Base-by-base conservation (phyloP, 2,113 vertebrate genomes). In the Pluvianellus socialis region DNA sequence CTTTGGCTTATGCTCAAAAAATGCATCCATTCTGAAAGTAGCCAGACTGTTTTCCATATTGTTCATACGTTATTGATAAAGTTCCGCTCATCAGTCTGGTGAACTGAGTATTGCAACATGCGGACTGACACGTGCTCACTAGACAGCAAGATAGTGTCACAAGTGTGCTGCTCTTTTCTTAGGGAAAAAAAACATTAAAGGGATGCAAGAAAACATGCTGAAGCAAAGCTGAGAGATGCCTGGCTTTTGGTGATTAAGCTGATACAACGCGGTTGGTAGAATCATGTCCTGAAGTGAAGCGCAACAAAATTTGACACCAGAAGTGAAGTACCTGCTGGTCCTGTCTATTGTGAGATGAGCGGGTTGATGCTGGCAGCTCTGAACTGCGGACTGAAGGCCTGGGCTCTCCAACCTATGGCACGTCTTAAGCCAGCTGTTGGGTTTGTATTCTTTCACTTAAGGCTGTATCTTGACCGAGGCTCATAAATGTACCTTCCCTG, bases 1-100 rank as follows among this genome's bases (percentile, higher is more conserved):
- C 92, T 94, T 95, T 94, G 92, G 91, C 92, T 9, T 89, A 58
- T 33, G 66, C 84, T 90, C 55, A 91, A 65, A 81, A 81, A 35
- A 52, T 7, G 44, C 62, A 81, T 74, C 79, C 19, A 55, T 63
- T 79, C 28, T 67, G 38, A 61, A 90, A 70, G 77, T 2, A 91
- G 53, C 83, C 89, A 91, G 70, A 33, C 73, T 81, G 9, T 33
- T 74, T 80, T 53, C 67, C 61, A 26, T 40, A 86, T 58, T 56
- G 19, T 35, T 72, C 70, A 12, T 7, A 7, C 42, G 55, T 53
- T 7, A 23, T 8, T 7, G 15, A 7, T 44, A 35, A 52, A 2
- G 1, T 14, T 22, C n/a, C 28, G 49, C 61, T 93, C 70, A 47
- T 53, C 67, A 23, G 55, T 24, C 79, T 56, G 86, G 86, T 19